Percentiles rank a stretch among this genome's conserved stretches.
Evolutionary conservation across 2,888 invertebrate genomes (phyloP).

Genomic region (Xanthia togata): DNA sequence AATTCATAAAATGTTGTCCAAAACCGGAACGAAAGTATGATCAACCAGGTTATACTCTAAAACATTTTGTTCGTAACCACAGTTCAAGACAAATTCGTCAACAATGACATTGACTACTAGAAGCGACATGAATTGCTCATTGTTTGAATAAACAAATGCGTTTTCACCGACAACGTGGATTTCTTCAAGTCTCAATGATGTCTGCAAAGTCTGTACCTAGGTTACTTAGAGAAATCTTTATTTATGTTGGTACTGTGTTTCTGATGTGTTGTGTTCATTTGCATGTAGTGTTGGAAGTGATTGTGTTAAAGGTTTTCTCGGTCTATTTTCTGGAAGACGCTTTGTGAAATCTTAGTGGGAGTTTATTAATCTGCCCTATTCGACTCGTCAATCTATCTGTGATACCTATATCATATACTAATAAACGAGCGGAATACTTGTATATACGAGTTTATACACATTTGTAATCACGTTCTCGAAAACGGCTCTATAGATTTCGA

Average conservation of each 20-base stretch:
- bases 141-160: constrained; percentile 58
- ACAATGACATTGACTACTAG: not conserved
- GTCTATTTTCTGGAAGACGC: not conserved
- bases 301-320: too few species aligned
- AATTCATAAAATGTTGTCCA: constrained; percentile 1
- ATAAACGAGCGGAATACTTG: too few species aligned
- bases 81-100: constrained; percentile 20
- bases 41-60: not conserved
- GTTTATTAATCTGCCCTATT: not conserved
- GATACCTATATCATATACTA: too few species aligned
- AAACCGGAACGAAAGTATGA: constrained; percentile 14
- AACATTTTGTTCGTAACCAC: not conserved
- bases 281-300: not conserved
- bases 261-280: constrained; percentile 20
- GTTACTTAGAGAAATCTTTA: constrained; percentile 47
- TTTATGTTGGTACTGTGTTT: constrained; percentile 21
- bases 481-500: too few species aligned
- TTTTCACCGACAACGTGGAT: constrained; percentile 50
- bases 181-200: constrained; percentile 54
- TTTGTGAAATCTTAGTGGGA: too few species aligned
- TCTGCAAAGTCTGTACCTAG: constrained; percentile 40
- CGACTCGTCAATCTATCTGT: too few species aligned
- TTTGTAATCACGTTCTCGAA: too few species aligned
- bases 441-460: too few species aligned
- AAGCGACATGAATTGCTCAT: constrained; percentile 61